Evolutionary conservation across 2,888 invertebrate species (phyloP).

Genomic region (Muscina levida): DNA sequence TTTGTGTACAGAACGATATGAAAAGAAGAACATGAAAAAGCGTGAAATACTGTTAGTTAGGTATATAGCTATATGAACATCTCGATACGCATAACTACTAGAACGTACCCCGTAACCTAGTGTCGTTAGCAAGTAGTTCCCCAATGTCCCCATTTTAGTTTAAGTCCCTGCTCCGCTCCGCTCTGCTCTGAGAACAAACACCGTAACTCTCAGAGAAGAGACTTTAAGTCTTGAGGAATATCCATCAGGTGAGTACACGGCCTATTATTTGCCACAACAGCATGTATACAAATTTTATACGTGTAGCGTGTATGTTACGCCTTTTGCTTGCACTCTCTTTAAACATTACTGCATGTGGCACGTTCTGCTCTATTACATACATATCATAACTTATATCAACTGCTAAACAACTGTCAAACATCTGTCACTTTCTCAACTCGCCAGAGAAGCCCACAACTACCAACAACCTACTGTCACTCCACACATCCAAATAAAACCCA

Average conservation of each 20-base stretch:
- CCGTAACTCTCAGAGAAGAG: too few relatives aligned
- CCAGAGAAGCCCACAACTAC: neutral
- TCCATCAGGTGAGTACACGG: slow-evolving; percentile 21
- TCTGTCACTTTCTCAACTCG: slow-evolving; percentile 27
- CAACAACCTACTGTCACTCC: neutral
- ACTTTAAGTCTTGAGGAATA: neutral
- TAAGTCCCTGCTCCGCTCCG: neutral
- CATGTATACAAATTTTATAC: neutral
- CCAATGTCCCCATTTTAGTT: neutral
- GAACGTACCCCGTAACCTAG: slow-evolving; percentile 24
- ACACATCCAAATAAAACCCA: slow-evolving; percentile 1
- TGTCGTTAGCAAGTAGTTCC: neutral
- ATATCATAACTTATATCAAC: neutral
- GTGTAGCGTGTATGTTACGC: too few relatives aligned
- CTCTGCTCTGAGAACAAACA: too few relatives aligned
- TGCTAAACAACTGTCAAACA: neutral
- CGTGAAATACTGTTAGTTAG: slow-evolving; percentile 13
- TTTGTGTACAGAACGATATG: slow-evolving; percentile 58
- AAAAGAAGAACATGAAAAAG: slow-evolving; percentile 21
- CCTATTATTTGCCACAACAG: neutral
- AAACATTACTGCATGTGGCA: neutral
- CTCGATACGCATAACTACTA: neutral
- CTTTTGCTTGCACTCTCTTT: slow-evolving; percentile 1
- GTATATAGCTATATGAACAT: neutral
- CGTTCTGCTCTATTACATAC: neutral